Evolutionary conservation across 2,888 invertebrate species (phyloP), one percentile per base, ranked within the genome.

Genomic region (Clostera curtula): DNA sequence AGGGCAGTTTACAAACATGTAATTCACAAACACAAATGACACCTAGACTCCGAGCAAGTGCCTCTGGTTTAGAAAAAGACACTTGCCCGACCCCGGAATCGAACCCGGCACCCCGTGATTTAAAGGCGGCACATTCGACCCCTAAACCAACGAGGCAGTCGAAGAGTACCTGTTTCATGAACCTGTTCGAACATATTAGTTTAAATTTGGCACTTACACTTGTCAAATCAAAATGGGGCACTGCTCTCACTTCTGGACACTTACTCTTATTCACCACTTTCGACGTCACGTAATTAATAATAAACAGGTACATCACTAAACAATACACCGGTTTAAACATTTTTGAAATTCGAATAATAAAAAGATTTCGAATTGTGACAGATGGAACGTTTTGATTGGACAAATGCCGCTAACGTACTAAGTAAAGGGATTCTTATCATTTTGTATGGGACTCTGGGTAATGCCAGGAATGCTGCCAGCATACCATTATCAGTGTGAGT

Each of bases 181-280:
- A n/a, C n/a, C n/a, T n/a, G n/a, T n/a, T n/a, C n/a, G n/a, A n/a
- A n/a, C n/a, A n/a, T n/a, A n/a, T 15, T 24, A 13, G 12, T 14
- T 23, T 3, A 14, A 10, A 12, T 8, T 4, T 14, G 7, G 9
- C 8, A 23, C 23, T 23, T 8, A 92, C 93, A 76, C 88, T 86
- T 42, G 90, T 85, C 47, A 94, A 79, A 79, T 93, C 90, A 58
- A 94, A 93, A 76, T 93, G 92, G 19, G 89, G 86, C 25, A 90
- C 89, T 8, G 92, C 92, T 65, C 90, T 90, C 37, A 94, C 94
- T 85, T 87, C 87, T 0, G 92, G 92, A 53, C 92, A 92, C 63
- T 90, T 89, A 52, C 89, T 87, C 63, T 90, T 90, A 50, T 90
- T 88, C 18, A 86, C 70, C 43, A 80, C 76, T 47, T 58, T 75